These are phyloP conservation scores for Nansenia antarctica DNA, from an alignment of 2,113 vertebrate genomes.

Conservation along the genomic window DNA sequence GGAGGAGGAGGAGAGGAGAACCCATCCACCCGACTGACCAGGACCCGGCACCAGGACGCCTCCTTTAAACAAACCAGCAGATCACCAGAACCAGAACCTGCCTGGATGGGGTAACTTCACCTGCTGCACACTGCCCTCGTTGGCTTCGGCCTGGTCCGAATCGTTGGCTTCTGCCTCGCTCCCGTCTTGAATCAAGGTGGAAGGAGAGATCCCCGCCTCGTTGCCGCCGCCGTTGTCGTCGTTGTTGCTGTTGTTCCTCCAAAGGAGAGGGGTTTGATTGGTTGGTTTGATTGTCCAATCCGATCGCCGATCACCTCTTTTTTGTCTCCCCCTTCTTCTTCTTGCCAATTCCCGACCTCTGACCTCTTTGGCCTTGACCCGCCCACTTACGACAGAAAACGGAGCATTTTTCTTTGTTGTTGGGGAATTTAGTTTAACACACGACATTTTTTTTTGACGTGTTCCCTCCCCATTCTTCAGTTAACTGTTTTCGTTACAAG, in stretches of 20 bases:
- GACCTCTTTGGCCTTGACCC: slow-evolving; percentile 30
- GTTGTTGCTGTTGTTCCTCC: too few species aligned
- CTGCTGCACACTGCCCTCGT: slow-evolving; percentile 91
- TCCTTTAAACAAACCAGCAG: slow-evolving; percentile 76
- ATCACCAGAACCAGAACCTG: too few species aligned
- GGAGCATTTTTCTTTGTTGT: slow-evolving; percentile 61
- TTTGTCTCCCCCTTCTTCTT: slow-evolving; percentile 46
- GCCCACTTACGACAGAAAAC: slow-evolving; percentile 68
- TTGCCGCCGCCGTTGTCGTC: too few species aligned
- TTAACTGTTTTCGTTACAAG: slow-evolving; percentile 55
- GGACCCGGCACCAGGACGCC: slow-evolving; percentile 79
- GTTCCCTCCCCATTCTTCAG: slow-evolving; percentile 68
- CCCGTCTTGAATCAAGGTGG: slow-evolving; percentile 88
- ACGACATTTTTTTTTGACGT: slow-evolving; percentile 71
- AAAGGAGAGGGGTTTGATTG: slow-evolving; percentile 47
- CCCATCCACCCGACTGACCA: too few species aligned
- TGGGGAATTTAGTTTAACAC: slow-evolving; percentile 56
- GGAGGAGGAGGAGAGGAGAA: too few species aligned
- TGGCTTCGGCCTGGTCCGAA: slow-evolving; percentile 93
- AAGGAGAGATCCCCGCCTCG: slow-evolving; percentile 92
- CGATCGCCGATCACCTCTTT: too few species aligned
- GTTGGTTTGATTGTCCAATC: slow-evolving; percentile 55
- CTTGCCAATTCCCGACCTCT: slow-evolving; percentile 26
- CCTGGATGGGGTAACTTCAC: slow-evolving; percentile 98
- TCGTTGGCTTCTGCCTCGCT: slow-evolving; percentile 92